These are phyloP conservation scores for Neoniphon sammara DNA, from an alignment of 2,797 vertebrate species.

Conservation along the genomic window DNA sequence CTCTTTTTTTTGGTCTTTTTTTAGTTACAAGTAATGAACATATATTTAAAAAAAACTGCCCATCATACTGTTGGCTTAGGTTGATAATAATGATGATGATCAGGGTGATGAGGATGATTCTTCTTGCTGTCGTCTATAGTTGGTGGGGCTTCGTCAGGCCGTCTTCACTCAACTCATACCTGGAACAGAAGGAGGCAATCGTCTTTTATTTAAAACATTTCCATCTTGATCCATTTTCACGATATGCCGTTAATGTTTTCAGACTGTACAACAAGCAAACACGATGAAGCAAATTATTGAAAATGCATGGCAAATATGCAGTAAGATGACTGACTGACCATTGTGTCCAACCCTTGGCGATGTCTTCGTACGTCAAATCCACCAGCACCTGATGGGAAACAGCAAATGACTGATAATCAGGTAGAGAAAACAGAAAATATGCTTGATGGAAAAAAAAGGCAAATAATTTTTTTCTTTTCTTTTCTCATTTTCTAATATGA, in stretches of 20 bases:
- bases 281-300: too few relatives aligned
- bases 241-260: too few relatives aligned
- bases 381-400: constrained; percentile 85
- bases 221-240: too few relatives aligned
- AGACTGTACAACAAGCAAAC: too few relatives aligned
- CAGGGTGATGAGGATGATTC: constrained; percentile 11
- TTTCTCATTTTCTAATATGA: too few relatives aligned
- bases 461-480: too few relatives aligned
- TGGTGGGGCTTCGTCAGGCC: constrained; percentile 80
- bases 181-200: constrained; percentile 64
- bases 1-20: constrained; percentile 54
- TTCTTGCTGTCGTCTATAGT: constrained; percentile 70
- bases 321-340: constrained; percentile 83
- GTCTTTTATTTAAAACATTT: too few relatives aligned
- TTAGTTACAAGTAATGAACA: constrained; percentile 65
- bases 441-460: too few relatives aligned
- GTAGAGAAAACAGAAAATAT: not conserved
- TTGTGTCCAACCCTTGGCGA: constrained; percentile 90
- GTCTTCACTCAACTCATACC: constrained; percentile 94
- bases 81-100: not conserved
- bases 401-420: not conserved
- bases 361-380: constrained; percentile 89
- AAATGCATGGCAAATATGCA: too few relatives aligned
- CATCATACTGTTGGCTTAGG: constrained; percentile 68
- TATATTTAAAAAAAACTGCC: constrained; percentile 73